phyloP scores from a whole-genome alignment of 2,888 invertebrate genomes.

The Phasia obesa region DNA sequence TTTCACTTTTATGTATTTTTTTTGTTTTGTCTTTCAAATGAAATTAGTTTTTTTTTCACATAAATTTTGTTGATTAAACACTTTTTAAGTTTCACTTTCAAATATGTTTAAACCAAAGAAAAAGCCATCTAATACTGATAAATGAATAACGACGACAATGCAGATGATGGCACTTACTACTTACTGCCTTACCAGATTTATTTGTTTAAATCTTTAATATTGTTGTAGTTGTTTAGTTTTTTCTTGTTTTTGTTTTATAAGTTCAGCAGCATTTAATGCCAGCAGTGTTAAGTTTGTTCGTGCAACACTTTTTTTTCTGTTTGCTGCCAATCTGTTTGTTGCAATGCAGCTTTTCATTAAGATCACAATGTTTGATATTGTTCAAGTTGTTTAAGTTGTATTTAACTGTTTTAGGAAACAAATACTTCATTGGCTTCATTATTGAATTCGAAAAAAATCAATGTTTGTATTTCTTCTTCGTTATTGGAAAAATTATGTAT shows the following conservation, averaged over 20 bases:
- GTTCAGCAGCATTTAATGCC: constrained; percentile 61
- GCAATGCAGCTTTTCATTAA: constrained; percentile 46
- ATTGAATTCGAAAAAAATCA: constrained; percentile 12
- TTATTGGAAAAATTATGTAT: constrained; percentile 6
- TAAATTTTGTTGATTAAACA: constrained; percentile 49
- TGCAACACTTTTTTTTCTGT: constrained; percentile 16
- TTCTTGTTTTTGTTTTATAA: constrained; percentile 21
- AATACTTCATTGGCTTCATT: constrained; percentile 43
- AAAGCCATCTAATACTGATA: constrained; percentile 22
- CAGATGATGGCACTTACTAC: constrained; percentile 58
- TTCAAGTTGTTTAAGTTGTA: constrained; percentile 18
- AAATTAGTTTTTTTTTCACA: constrained; percentile 43
- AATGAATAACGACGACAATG: constrained; percentile 32
- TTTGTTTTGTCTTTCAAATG: constrained; percentile 45
- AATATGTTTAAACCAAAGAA: constrained; percentile 18
- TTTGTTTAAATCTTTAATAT: constrained; percentile 16
- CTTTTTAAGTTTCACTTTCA: constrained; percentile 66
- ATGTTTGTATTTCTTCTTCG: constrained; percentile 25
- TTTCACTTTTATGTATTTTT: constrained; percentile 25
- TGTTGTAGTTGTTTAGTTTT: not conserved
- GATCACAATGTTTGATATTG: constrained; percentile 32
- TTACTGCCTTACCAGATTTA: constrained; percentile 24
- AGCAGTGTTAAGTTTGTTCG: constrained; percentile 16
- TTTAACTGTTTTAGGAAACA: constrained; percentile 34
- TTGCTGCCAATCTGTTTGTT: not conserved